Conservation (phyloP, 2,888 invertebrate genomes). For the Nomada goodeniana region DNA sequence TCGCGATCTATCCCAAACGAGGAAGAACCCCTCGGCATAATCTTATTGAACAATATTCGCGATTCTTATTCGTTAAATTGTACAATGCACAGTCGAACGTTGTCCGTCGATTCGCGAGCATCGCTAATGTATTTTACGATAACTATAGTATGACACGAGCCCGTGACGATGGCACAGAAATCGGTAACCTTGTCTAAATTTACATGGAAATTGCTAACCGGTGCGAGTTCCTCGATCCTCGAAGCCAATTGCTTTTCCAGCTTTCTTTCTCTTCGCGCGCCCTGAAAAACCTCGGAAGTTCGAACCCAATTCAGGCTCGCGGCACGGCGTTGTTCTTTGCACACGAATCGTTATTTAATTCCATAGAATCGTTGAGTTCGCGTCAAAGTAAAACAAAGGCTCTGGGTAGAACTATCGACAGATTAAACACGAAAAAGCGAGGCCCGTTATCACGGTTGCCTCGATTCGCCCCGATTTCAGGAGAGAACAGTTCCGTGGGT, state of each 20-base stretch:
- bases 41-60: constrained; percentile 8
- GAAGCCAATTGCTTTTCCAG: neutral
- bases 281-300: neutral
- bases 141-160: constrained; percentile 65
- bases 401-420: constrained; percentile 27
- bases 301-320: constrained; percentile 2
- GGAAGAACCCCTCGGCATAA: neutral
- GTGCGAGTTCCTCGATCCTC: constrained; percentile 33
- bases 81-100: constrained; percentile 42
- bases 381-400: neutral
- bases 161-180: constrained; percentile 75
- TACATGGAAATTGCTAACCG: constrained; percentile 56
- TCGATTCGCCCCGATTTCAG: constrained; percentile 46
- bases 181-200: constrained; percentile 72
- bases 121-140: constrained; percentile 48
- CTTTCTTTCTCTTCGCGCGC: neutral
- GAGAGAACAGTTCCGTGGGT: constrained; percentile 22
- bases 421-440: constrained; percentile 28
- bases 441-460: constrained; percentile 40
- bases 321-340: neutral
- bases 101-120: constrained; percentile 55
- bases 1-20: neutral
- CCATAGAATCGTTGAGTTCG: neutral
- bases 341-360: neutral
- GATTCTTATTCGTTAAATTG: constrained; percentile 52